Evolutionary conservation across 2,888 invertebrate species (phyloP).

Genomic region (Xanthostigma xanthostigma): DNA sequence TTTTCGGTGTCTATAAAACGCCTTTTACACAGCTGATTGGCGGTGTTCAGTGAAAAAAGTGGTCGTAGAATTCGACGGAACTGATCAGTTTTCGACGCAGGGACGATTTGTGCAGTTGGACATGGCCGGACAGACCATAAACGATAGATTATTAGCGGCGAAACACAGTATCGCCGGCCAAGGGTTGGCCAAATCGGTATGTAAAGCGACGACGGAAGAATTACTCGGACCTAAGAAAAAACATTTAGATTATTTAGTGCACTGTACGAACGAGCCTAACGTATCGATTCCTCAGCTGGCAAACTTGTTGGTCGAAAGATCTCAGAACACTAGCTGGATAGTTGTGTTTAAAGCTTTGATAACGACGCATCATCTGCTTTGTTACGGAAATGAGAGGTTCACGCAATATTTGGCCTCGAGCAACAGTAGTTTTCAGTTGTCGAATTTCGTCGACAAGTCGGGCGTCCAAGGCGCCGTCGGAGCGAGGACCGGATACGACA

Average conservation of each 20-base stretch:
- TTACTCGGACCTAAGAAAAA: slow-evolving; percentile 99
- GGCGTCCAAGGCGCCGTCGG: slow-evolving; percentile 84
- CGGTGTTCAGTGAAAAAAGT: too few species aligned
- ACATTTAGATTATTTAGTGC: slow-evolving; percentile 98
- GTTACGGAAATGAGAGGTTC: slow-evolving; percentile 99
- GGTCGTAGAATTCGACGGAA: too few species aligned
- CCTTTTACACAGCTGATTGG: too few species aligned
- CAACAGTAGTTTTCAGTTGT: slow-evolving; percentile 97
- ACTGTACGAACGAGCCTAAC: slow-evolving; percentile 99
- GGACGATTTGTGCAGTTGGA: too few species aligned
- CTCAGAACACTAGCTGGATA: slow-evolving; percentile 97
- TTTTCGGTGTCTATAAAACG: too few species aligned
- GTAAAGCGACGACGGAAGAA: slow-evolving; percentile 99
- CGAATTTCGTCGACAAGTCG: slow-evolving; percentile 94
- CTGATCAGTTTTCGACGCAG: too few species aligned
- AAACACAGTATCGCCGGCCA: slow-evolving; percentile 98
- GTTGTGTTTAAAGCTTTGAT: slow-evolving; percentile 97
- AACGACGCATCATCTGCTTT: slow-evolving; percentile 98
- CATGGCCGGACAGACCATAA: slow-evolving; percentile 96
- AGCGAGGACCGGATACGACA: slow-evolving; percentile 73
- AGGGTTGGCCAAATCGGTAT: slow-evolving; percentile 97
- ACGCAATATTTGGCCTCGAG: slow-evolving; percentile 99
- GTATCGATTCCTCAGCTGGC: slow-evolving; percentile 99
- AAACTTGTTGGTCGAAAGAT: slow-evolving; percentile 93
- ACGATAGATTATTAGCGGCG: slow-evolving; percentile 94